Evolutionary conservation across 2,113 vertebrate genomes (phyloP).

Genomic region (Plestiodon gilberti): DNA sequence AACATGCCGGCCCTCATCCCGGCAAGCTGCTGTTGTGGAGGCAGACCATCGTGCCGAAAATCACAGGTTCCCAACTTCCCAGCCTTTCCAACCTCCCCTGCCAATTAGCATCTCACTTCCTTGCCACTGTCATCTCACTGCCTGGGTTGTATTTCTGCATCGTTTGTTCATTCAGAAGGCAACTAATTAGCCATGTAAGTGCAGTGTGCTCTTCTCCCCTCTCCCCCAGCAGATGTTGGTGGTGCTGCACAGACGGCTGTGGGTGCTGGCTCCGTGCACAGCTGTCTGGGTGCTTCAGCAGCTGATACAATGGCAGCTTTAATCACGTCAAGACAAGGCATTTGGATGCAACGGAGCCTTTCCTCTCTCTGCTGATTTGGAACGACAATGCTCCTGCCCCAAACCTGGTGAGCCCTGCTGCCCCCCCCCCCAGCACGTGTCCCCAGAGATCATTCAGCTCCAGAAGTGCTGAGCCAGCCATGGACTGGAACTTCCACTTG

Average conservation of each 20-base stretch:
- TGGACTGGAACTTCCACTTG: not conserved
- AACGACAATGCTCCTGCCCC: not conserved
- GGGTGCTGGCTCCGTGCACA: not conserved
- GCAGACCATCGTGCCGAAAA: too few species aligned
- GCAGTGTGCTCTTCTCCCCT: not conserved
- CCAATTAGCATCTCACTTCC: not conserved
- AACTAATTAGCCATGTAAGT: not conserved
- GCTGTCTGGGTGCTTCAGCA: not conserved
- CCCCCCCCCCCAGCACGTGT: not conserved
- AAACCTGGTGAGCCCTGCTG: accelerated
- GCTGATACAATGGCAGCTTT: not conserved
- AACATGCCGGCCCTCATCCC: too few species aligned
- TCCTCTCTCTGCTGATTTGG: accelerated
- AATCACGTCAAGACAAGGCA: not conserved
- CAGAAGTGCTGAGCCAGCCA: accelerated
- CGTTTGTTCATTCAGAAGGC: not conserved
- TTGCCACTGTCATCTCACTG: not conserved
- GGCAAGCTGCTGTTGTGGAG: too few species aligned
- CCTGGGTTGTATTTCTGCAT: not conserved
- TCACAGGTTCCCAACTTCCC: too few species aligned
- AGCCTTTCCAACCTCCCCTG: not conserved
- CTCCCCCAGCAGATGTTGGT: not conserved
- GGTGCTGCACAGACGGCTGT: not conserved
- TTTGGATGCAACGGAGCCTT: not conserved
- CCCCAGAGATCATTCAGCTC: not conserved